Evolutionary conservation across 2,888 invertebrate genomes (phyloP), one percentile per base, ranked within the genome.

Genomic region (Eupithecia inturbata): DNA sequence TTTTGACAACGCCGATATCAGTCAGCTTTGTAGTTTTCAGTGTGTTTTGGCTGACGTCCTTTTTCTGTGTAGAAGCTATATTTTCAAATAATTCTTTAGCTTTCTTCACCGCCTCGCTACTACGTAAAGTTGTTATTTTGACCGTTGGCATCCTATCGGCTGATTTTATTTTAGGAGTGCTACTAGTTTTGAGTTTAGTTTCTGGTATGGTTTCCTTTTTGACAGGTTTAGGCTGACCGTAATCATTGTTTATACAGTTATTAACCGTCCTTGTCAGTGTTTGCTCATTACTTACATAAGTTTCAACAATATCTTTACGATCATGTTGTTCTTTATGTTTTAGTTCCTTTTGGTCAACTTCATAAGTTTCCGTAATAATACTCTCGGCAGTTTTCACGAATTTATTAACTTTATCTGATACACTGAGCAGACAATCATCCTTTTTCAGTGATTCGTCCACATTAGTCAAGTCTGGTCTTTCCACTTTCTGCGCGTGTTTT

Each of bases 61-160:
- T 88, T 80, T 91, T 88, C 78, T 88, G 84, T 45, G 90, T 89
- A 22, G 93, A 91, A 41, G 95, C 95, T 77, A 96, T 95, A 77
- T 95, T 96, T 90, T 97, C 97, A 88, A 97, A 97, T 53, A 97
- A 86, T 60, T 95, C 96, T 87, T 96, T 97, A 0, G 97, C 97
- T 88, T 96, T 96, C 68, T 96, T 95, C 0, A 97, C 96, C n/a
- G 96, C 96, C 80, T 96, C 96, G 66, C 95, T 95, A 80, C 95
- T 95, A 67, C 95, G 93, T 36, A 95, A 82, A 28, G 91, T 89
- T 12, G 94, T 93, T 76, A 92, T 89, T 83, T 93, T 94, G 12
- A 88, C 84, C 28, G 85, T 77, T n/a, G 89, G 83, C 1, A 82
- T 78, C 79, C 84, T 89, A 60, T 91, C 91, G 3, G 81, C 74